These are phyloP conservation scores for Vidua chalybeata DNA, from an alignment of 2,113 vertebrate genomes.

Conservation along the genomic window DNA sequence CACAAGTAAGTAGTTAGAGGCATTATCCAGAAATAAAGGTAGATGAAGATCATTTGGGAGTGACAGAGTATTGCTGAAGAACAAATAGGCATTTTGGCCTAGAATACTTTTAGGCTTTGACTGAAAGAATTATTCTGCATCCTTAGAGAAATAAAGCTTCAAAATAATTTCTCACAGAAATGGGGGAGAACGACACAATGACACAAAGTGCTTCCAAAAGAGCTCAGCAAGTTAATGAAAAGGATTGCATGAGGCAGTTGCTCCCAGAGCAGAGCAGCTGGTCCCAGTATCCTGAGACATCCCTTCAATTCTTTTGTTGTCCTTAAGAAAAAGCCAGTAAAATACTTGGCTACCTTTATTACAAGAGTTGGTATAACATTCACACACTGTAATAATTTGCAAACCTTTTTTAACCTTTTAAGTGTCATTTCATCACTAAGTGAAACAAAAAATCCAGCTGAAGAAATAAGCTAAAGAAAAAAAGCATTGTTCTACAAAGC, in stretches of 20 bases:
- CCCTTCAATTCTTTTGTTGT: neutral
- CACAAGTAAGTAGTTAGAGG: neutral
- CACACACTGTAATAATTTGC: neutral
- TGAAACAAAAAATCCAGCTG: neutral
- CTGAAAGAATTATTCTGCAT: neutral
- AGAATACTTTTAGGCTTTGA: neutral
- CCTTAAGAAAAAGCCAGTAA: neutral
- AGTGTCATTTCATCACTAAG: neutral
- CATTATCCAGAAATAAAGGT: neutral
- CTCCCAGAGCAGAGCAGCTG: neutral
- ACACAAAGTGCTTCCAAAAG: neutral
- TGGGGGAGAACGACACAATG: neutral
- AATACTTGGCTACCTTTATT: neutral
- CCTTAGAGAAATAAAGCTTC: conserved; percentile 15
- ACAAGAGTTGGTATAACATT: neutral
- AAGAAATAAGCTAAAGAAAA: neutral
- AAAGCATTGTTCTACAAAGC: neutral
- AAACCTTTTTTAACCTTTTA: neutral
- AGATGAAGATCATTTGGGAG: neutral
- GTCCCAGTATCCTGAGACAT: neutral
- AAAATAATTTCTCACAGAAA: neutral
- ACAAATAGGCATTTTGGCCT: neutral
- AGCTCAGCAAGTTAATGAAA: neutral
- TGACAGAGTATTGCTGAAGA: neutral
- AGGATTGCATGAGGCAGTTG: neutral